Conservation (phyloP, 2,888 invertebrate genomes). For the Pristionchus arcanus region DNA sequence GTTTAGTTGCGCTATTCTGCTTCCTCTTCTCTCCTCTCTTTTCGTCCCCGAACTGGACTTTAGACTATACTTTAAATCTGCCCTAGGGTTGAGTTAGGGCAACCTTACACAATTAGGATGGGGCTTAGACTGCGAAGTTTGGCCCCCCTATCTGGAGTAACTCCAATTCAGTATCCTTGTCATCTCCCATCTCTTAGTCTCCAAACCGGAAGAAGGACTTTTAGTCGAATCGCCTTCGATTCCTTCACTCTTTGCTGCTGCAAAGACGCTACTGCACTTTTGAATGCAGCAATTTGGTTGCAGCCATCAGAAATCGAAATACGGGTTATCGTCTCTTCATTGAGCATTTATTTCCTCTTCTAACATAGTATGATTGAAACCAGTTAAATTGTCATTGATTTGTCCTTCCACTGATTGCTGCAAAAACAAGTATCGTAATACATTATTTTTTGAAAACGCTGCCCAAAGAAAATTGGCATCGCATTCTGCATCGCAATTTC, state of each 20-base stretch:
- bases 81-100: no score
- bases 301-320: no score
- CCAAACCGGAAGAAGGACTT: not conserved
- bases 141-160: no score
- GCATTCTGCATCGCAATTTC: not conserved
- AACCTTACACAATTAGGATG: no score
- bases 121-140: no score
- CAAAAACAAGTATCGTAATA: not conserved
- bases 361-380: no score
- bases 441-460: not conserved
- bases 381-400: no score
- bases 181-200: not conserved
- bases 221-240: not conserved
- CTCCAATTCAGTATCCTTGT: no score
- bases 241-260: not conserved
- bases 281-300: not conserved
- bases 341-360: no score
- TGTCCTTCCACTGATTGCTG: no score
- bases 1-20: constrained; percentile 19
- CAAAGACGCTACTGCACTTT: not conserved
- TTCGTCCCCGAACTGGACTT: not conserved
- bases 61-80: no score
- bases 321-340: no score
- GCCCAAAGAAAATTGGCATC: not conserved
- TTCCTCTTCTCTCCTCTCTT: not conserved